Conservation (phyloP, 2,888 invertebrate species). For the Operophtera brumata region DNA sequence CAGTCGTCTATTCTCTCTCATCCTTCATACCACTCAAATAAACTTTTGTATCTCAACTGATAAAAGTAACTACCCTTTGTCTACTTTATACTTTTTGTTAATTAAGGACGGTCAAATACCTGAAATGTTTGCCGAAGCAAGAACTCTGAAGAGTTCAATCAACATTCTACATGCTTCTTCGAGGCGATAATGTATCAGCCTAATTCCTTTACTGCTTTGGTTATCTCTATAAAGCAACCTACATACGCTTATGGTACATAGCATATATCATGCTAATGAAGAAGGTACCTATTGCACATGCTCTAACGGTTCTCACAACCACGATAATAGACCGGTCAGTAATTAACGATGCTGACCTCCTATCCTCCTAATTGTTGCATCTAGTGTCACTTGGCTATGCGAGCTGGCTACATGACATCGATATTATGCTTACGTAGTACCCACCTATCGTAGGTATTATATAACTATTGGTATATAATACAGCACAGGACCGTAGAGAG, state of each 20-base stretch:
- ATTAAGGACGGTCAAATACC: too few relatives aligned
- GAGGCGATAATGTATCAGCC: too few relatives aligned
- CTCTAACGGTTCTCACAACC: conserved; percentile 39
- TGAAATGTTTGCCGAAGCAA: too few relatives aligned
- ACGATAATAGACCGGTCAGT: conserved; percentile 39
- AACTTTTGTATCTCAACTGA: too few relatives aligned
- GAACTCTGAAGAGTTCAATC: too few relatives aligned
- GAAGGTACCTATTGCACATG: conserved; percentile 14
- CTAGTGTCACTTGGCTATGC: conserved; percentile 8
- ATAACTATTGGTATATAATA: too few relatives aligned
- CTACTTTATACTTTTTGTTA: too few relatives aligned
- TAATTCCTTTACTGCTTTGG: not conserved
- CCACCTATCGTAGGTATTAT: not conserved
- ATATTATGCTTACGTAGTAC: not conserved
- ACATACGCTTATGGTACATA: not conserved
- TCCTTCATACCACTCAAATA: too few relatives aligned
- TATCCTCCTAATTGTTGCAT: conserved; percentile 51
- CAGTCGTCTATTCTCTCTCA: too few relatives aligned
- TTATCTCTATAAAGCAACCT: not conserved
- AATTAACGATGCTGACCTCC: conserved; percentile 42
- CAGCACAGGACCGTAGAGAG: too few relatives aligned
- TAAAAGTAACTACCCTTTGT: too few relatives aligned
- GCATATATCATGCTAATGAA: conserved; percentile 19
- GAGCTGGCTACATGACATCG: not conserved
- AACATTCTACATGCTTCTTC: too few relatives aligned